These are phyloP conservation scores for Anguilla japonica DNA, from an alignment of 2,113 vertebrate species.

Conservation along the genomic window DNA sequence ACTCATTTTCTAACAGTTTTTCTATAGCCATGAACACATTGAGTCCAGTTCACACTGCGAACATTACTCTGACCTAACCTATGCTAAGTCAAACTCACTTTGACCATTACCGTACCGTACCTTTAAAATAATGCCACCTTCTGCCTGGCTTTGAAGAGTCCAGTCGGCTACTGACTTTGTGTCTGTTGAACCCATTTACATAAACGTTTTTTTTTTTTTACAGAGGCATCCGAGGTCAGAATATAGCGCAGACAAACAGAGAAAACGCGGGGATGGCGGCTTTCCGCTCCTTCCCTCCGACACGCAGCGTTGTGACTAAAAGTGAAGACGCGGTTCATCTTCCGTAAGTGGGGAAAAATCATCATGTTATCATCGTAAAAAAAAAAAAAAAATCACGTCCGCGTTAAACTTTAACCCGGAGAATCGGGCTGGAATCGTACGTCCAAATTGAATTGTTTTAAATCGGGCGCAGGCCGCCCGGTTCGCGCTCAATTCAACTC, in stretches of 20 bases:
- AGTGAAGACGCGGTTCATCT: not conserved
- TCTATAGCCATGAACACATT: too few species aligned
- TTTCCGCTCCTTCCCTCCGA: too few species aligned
- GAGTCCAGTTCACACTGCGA: too few species aligned
- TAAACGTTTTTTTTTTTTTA: not conserved
- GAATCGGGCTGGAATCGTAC: not conserved
- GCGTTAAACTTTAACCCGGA: not conserved
- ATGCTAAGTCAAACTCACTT: too few species aligned
- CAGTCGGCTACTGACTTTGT: not conserved
- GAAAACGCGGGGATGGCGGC: too few species aligned
- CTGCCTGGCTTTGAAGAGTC: not conserved
- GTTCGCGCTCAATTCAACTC: constrained; percentile 38
- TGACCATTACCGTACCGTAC: not conserved
- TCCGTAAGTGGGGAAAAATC: not conserved
- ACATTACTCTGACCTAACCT: too few species aligned
- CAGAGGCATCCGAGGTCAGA: not conserved
- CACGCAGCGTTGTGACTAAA: not conserved
- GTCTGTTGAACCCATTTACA: not conserved
- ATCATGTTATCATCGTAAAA: not conserved
- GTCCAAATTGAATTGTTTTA: constrained; percentile 7
- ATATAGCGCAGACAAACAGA: not conserved
- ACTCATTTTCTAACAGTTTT: too few species aligned
- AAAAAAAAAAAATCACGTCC: not conserved
- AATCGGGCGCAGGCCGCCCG: not conserved
- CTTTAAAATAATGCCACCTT: not conserved